Percentiles rank a stretch among this genome's conserved stretches.
Conservation (phyloP, 92 coral and sea anemone species). For the Porites cylindrica region DNA sequence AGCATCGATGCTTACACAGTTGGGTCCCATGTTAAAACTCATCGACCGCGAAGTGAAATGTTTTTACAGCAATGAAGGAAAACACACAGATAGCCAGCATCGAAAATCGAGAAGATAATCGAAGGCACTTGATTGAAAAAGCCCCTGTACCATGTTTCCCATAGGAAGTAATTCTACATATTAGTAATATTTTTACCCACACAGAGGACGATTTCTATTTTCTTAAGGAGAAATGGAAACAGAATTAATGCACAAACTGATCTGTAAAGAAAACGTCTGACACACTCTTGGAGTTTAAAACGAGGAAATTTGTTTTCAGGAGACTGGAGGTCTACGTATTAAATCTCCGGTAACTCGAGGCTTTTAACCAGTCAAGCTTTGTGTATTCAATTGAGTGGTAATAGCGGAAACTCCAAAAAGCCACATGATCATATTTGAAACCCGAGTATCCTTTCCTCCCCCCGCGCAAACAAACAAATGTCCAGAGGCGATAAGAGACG, state of each 20-base stretch:
- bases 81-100: conserved; percentile 43
- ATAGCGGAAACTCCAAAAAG: conserved; percentile 93
- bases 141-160: conserved; percentile 1
- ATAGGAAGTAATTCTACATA: conserved; percentile 16
- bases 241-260: neutral
- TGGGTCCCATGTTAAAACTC: conserved; percentile 63
- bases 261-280: too few species aligned
- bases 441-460: conserved; percentile 91
- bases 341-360: conserved; percentile 55
- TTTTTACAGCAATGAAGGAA: conserved; percentile 53
- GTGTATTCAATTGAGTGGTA: conserved; percentile 89
- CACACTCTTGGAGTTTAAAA: neutral
- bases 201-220: conserved; percentile 1
- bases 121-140: conserved; percentile 40
- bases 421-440: conserved; percentile 93
- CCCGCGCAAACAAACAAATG: conserved; percentile 90
- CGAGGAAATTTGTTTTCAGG: conserved; percentile 19
- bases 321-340: conserved; percentile 45
- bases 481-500: conserved; percentile 79
- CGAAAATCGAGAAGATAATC: conserved; percentile 29
- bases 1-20: conserved; percentile 89
- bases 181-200: conserved; percentile 5
- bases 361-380: conserved; percentile 89
- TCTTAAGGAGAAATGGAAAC: neutral
- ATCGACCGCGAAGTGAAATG: conserved; percentile 50